Conservation (phyloP, 2,888 invertebrate genomes). For the Morinoia aosen region DNA sequence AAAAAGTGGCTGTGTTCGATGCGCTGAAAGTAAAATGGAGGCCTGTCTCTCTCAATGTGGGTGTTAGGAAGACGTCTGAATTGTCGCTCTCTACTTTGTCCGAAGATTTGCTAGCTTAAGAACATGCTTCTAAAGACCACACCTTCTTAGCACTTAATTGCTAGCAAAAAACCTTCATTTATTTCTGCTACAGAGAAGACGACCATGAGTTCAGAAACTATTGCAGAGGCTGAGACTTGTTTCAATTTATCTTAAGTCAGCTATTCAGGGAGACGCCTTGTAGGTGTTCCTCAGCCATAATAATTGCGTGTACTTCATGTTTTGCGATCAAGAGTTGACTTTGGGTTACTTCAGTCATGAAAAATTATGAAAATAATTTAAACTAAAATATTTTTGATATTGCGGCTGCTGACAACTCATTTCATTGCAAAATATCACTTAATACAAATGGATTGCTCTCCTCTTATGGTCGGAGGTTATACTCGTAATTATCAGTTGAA, state of each 20-base stretch:
- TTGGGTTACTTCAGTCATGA: background rate
- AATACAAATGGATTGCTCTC: no score
- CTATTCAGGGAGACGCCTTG: background rate
- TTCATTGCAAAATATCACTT: no score
- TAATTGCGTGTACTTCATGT: background rate
- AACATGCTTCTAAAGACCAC: conserved; percentile 1
- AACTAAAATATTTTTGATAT: background rate
- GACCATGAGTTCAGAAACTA: background rate
- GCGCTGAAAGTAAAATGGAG: conserved; percentile 38
- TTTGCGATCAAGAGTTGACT: background rate
- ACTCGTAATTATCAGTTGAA: no score
- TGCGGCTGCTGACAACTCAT: no score
- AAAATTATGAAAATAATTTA: background rate
- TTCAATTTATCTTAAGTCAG: background rate
- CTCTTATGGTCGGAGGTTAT: no score
- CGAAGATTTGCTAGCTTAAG: background rate
- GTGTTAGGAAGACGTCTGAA: conserved; percentile 41
- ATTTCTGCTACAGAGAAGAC: background rate
- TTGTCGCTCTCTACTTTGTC: conserved; percentile 17
- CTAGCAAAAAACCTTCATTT: background rate
- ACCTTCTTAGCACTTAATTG: background rate
- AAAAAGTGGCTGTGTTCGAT: conserved; percentile 29
- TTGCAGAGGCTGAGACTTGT: background rate
- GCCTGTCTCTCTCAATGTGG: conserved; percentile 39
- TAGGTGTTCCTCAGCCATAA: background rate